Base-by-base conservation (phyloP, 1,140 invertebrate genomes). In the Bilobella aurantiaca region DNA sequence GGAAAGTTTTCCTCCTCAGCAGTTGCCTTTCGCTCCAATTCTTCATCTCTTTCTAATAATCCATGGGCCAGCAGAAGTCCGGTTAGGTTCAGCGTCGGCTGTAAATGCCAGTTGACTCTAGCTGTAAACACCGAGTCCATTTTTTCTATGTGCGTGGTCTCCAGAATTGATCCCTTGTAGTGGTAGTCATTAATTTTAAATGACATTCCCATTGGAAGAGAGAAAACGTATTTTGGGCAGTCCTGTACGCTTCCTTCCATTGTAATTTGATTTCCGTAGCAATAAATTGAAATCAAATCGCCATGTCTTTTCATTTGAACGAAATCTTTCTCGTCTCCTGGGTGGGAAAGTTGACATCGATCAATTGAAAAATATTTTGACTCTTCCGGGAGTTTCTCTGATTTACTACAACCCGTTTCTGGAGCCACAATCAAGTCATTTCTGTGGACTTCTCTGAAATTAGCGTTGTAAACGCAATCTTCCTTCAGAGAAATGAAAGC, bases 101-200 rank as follows among this genome's bases (percentile, higher is more conserved):
- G 59, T 1, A 66, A 28, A 34, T 64, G 42, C 65, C 68, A 70
- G 31, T 67, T 70, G 1, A 62, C 34, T 47, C 34, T 49, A 1
- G 59, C 2, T 1, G 64, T 63, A 18, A 58, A 69, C n/a, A 64
- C 3, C n/a, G 68, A 62, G 25, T 66, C 65, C 12, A 29, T 58
- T 1, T 25, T 29, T 28, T 70, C 68, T 16, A 46, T 1, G 37
- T 62, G 56, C 23, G 34, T 42, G 0, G 67, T 14, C 2, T 63
- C 37, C 18, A 67, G 3, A 8, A 25, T 2, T 8, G 49, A 42
- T 0, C 42, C 68, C 30, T 66, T 64, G 49, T 59, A 70, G 28
- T 42, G 27, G 8, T 49, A 27, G 18, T 66, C 46, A 56, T 70
- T 70, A 2, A 70, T 67, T 23, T 56, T 60, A 49, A 70, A 70